These are phyloP conservation scores for Eulemur rufifrons DNA, from an alignment of 2,113 vertebrate species.

Conservation along the genomic window DNA sequence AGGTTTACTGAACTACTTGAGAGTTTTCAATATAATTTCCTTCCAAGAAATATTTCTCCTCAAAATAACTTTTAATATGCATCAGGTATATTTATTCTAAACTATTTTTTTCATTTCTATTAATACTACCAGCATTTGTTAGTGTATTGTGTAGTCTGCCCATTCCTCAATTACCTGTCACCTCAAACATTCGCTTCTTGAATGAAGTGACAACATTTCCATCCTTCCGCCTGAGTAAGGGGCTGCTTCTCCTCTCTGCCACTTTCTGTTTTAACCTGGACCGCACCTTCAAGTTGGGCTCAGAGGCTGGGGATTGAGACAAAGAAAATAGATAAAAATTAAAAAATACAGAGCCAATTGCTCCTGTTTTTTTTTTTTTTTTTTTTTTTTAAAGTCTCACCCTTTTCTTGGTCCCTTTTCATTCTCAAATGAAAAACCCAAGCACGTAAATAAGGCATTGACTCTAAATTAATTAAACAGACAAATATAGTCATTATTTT, in stretches of 20 bases:
- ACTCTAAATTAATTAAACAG: conserved; percentile 27
- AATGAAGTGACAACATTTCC: conserved; percentile 93
- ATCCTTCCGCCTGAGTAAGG: conserved; percentile 96
- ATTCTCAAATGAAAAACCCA: conserved; percentile 59
- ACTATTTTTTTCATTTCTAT: background rate
- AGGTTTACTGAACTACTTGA: conserved; percentile 38
- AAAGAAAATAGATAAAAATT: conserved; percentile 79
- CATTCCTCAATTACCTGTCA: conserved; percentile 92
- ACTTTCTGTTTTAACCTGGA: conserved; percentile 99
- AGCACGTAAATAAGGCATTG: conserved; percentile 55
- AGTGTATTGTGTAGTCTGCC: conserved; percentile 27
- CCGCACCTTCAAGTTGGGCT: conserved; percentile 99
- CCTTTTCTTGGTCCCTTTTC: conserved; percentile 20
- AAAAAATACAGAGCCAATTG: conserved; percentile 74
- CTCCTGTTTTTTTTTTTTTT: background rate
- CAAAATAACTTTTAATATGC: conserved; percentile 45
- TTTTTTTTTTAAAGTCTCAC: background rate
- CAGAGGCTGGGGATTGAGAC: conserved; percentile 90
- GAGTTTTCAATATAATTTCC: conserved; percentile 50
- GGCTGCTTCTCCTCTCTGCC: conserved; percentile 98
- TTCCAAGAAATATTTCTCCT: conserved; percentile 48
- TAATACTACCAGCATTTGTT: conserved; percentile 26
- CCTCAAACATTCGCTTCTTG: conserved; percentile 97
- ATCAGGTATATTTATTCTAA: conserved; percentile 50
- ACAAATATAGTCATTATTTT: conserved; percentile 36